These are phyloP conservation scores for Cnemophilus loriae DNA, from an alignment of 2,113 vertebrate genomes.

Conservation along the genomic window DNA sequence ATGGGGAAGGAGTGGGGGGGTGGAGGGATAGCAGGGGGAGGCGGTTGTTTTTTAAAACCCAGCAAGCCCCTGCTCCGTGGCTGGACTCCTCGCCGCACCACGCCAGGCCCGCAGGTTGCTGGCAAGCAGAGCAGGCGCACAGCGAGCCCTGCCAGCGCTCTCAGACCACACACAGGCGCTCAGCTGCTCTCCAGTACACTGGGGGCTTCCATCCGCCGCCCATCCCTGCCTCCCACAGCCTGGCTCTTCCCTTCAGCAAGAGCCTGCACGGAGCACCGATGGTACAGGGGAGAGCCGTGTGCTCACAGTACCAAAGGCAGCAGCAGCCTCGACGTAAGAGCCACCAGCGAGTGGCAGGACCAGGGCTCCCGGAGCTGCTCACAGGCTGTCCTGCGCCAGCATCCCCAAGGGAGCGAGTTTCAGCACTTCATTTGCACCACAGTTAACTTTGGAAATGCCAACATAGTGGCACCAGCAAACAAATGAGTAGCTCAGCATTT, in stretches of 20 bases:
- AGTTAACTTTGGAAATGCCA: not conserved
- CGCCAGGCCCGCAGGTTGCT: conserved; percentile 22
- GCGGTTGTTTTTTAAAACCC: not conserved
- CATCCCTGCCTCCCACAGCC: not conserved
- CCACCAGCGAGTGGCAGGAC: rapidly evolving
- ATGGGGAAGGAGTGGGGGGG: not conserved
- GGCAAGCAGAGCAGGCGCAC: not conserved
- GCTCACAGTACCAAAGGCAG: not conserved
- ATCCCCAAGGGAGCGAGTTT: not conserved
- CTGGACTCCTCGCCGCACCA: not conserved
- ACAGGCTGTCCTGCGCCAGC: not conserved
- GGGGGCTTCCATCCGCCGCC: not conserved
- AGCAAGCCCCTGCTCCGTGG: not conserved
- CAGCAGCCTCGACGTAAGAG: not conserved
- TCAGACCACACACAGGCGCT: conserved; percentile 6
- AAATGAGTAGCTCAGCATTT: not conserved
- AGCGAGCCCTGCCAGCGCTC: not conserved
- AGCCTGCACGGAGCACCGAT: rapidly evolving
- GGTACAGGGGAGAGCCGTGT: rapidly evolving
- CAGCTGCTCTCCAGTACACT: not conserved
- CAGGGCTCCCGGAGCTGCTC: not conserved
- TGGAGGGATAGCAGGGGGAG: not conserved
- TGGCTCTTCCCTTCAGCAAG: not conserved
- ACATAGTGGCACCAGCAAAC: not conserved
- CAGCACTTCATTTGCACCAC: not conserved